Percentiles rank a stretch among this genome's conserved stretches.
These are phyloP conservation scores for Enteromius afrohamiltoni DNA, from an alignment of 2,797 vertebrate species.

Conservation along the genomic window DNA sequence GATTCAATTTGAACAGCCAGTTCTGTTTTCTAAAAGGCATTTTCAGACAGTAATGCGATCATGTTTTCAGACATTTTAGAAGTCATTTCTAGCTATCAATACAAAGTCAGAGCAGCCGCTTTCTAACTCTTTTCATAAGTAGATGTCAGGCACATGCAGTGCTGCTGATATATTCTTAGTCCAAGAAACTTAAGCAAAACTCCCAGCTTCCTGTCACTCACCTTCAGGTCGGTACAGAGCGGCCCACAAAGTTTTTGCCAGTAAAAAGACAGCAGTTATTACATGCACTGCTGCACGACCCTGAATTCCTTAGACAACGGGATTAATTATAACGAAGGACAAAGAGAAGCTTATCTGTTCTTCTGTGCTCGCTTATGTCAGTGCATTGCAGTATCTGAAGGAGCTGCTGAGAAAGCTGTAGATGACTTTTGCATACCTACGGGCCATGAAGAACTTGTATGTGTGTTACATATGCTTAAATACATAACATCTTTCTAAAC, in stretches of 20 bases:
- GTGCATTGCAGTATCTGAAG: conserved; percentile 23
- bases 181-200: conserved; percentile 18
- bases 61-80: not conserved
- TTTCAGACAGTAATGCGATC: not conserved
- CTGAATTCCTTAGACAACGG: conserved; percentile 64
- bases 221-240: conserved; percentile 9
- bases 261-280: conserved; percentile 66
- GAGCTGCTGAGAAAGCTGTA: not conserved
- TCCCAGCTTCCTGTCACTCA: conserved; percentile 8
- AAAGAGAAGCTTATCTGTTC: conserved; percentile 51
- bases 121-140: not conserved
- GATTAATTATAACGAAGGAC: conserved; percentile 71
- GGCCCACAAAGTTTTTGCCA: not conserved
- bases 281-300: conserved; percentile 66
- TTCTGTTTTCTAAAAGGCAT: not conserved
- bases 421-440: not conserved
- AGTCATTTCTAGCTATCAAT: not conserved
- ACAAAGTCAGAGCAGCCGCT: not conserved
- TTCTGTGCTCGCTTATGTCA: conserved; percentile 26
- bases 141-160: not conserved
- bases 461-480: not conserved
- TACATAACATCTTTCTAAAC: not conserved
- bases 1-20: not conserved
- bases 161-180: conserved; percentile 16
- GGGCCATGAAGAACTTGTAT: not conserved